Conservation (phyloP, 2,797 vertebrate genomes). For the Oryzias dopingdopingensis region DNA sequence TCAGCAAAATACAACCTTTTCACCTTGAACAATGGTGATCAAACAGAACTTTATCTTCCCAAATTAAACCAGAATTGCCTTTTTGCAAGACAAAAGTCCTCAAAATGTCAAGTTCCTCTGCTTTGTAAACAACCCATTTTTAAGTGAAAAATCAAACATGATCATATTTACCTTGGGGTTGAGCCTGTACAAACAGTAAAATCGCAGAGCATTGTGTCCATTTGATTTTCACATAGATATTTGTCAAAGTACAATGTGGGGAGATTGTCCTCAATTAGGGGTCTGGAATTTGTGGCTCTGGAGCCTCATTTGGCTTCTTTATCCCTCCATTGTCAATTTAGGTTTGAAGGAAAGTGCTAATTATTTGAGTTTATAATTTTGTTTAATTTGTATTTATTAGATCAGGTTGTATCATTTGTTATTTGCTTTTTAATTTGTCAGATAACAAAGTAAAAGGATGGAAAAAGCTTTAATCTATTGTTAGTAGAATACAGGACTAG, state of each 20-base stretch:
- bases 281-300: constrained; percentile 6
- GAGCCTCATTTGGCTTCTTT: background rate
- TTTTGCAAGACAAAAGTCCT: constrained; percentile 52
- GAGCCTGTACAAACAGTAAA: constrained; percentile 34
- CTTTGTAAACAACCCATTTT: constrained; percentile 58
- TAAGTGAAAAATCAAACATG: constrained; percentile 56
- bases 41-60: constrained; percentile 48
- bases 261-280: constrained; percentile 10
- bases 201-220: constrained; percentile 26
- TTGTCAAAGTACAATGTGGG: constrained; percentile 11
- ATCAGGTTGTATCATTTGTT: too few species aligned
- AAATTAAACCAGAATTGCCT: constrained; percentile 60
- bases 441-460: too few species aligned
- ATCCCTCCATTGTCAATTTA: too few species aligned
- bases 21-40: constrained; percentile 50
- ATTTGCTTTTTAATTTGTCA: too few species aligned
- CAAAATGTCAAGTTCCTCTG: constrained; percentile 51
- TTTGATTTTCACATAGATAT: constrained; percentile 19
- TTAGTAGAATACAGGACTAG: too few species aligned
- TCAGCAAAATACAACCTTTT: constrained; percentile 39
- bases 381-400: too few species aligned
- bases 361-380: too few species aligned
- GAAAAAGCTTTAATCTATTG: too few species aligned
- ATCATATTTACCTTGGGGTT: constrained; percentile 58
- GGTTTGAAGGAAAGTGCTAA: too few species aligned